Evolutionary conservation across 2,797 vertebrate genomes (phyloP).

Genomic region (Arctocebus calabarensis): DNA sequence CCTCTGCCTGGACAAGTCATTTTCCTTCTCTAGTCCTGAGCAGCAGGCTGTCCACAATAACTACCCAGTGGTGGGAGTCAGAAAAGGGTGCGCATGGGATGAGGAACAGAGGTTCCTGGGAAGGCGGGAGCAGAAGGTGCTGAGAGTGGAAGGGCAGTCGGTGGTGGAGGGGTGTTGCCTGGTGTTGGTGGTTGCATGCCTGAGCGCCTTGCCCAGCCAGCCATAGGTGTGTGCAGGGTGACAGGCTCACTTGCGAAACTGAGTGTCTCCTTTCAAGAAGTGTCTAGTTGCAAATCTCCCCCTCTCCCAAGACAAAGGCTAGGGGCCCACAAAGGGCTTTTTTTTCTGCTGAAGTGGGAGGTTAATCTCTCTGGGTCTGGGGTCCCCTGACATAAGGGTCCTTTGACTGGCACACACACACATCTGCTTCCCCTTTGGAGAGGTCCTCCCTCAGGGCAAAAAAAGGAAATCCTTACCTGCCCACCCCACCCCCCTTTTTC

Average conservation of each 20-base stretch:
- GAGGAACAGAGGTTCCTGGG: background rate
- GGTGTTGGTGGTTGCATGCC: background rate
- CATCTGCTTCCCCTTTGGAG: background rate
- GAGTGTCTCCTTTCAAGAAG: slow-evolving; percentile 80
- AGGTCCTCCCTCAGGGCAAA: background rate
- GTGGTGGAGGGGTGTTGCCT: slow-evolving; percentile 25
- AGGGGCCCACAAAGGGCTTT: slow-evolving; percentile 58
- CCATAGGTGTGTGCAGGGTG: slow-evolving; percentile 45
- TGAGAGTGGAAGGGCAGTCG: too few species aligned
- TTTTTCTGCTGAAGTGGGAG: slow-evolving; percentile 42
- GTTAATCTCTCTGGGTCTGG: slow-evolving; percentile 68
- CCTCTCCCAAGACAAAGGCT: slow-evolving; percentile 65
- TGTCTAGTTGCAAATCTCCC: slow-evolving; percentile 80
- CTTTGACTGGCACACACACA: background rate
- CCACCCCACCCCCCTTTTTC: background rate
- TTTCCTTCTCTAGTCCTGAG: background rate
- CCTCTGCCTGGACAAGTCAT: slow-evolving; percentile 35
- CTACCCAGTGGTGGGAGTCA: background rate
- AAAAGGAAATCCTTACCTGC: background rate
- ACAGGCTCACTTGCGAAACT: slow-evolving; percentile 69
- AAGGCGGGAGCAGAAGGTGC: background rate
- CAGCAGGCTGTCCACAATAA: background rate
- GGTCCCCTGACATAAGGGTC: background rate
- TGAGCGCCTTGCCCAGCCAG: slow-evolving; percentile 54
- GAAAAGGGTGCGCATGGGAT: background rate